phyloP scores from a whole-genome alignment of 92 coral and sea anemone species.

The Epizoanthus fatuus region DNA sequence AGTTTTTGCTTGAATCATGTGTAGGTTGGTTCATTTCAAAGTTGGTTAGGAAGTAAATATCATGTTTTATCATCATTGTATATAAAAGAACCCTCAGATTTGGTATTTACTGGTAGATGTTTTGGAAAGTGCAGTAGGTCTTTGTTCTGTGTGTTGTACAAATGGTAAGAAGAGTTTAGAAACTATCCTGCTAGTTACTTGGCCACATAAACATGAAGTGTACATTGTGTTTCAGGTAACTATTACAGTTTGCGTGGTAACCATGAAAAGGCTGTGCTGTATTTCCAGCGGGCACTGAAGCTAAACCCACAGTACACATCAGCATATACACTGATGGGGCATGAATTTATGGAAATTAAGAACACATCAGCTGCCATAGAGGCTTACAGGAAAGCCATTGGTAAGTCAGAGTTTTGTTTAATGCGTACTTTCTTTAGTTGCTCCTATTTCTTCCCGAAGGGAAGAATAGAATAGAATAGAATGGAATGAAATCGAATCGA shows the following conservation, averaged over 20 bases:
- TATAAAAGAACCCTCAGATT: too few relatives aligned
- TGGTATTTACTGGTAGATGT: too few relatives aligned
- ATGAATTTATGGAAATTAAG: constrained; percentile 95
- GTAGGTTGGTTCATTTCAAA: too few relatives aligned
- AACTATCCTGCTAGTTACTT: too few relatives aligned
- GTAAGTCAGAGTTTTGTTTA: constrained; percentile 44
- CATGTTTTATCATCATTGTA: too few relatives aligned
- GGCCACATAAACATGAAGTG: too few relatives aligned
- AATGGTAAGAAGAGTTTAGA: too few relatives aligned
- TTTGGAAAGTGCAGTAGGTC: too few relatives aligned
- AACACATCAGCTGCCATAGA: constrained; percentile 98
- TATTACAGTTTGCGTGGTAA: constrained; percentile 94
- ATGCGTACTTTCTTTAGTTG: neutral
- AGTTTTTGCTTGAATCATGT: too few relatives aligned
- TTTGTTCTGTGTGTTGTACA: too few relatives aligned
- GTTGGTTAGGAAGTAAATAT: too few relatives aligned
- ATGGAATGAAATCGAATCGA: neutral
- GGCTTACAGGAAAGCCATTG: constrained; percentile 95
- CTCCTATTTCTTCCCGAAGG: neutral
- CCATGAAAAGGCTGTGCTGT: constrained; percentile 95
- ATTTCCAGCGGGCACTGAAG: constrained; percentile 94
- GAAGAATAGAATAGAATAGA: neutral
- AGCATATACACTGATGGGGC: constrained; percentile 99
- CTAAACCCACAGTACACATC: constrained; percentile 96
- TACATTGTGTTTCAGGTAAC: constrained; percentile 70